Base-by-base conservation (phyloP, 2,888 invertebrate species). In the Elmis aenea region DNA sequence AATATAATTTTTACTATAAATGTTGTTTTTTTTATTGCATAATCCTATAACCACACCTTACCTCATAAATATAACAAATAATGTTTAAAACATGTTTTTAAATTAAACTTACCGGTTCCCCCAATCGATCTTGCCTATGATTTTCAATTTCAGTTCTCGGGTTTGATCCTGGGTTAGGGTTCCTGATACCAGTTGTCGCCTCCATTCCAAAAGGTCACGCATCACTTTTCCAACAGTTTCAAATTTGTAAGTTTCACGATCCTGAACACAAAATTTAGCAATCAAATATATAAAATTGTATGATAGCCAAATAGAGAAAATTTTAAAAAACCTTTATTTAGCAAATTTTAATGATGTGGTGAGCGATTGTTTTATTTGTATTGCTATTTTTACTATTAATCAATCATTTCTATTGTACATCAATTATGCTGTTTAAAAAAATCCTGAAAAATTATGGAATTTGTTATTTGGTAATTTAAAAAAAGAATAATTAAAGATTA, bases 71-170 rank as follows among this genome's bases (percentile, higher is more conserved):
- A 30, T n/a, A n/a, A n/a, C n/a, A n/a, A n/a, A n/a, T n/a, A n/a
- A n/a, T n/a, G n/a, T n/a, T n/a, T n/a, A n/a, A n/a, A n/a, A n/a
- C n/a, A n/a, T n/a, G n/a, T n/a, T n/a, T n/a, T n/a, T n/a, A n/a
- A 18, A 18, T 6, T 20, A 2, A n/a, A 79, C 85, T 85, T 68
- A 93, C 92, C 89, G 79, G 73, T 94, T 94, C 32, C 94, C 94
- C 93, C 93, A 94, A 70, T 95, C 94, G 33, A 95, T 87, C 71
- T 91, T 91, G 37, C 85, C 83, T 50, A 90, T 90, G 38, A 93
- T 87, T 61, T 85, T 84, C 58, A 88, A 71, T 62, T 91, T 84
- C 38, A 93, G 67, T 47, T 93, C 92, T 42, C 83, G 72, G 1
- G 87, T 89, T 68, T 94, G 93, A 61, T 93, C 93, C 61, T 88